phyloP scores from a whole-genome alignment of 2,888 invertebrate species.

The Amphipoea oculea region DNA sequence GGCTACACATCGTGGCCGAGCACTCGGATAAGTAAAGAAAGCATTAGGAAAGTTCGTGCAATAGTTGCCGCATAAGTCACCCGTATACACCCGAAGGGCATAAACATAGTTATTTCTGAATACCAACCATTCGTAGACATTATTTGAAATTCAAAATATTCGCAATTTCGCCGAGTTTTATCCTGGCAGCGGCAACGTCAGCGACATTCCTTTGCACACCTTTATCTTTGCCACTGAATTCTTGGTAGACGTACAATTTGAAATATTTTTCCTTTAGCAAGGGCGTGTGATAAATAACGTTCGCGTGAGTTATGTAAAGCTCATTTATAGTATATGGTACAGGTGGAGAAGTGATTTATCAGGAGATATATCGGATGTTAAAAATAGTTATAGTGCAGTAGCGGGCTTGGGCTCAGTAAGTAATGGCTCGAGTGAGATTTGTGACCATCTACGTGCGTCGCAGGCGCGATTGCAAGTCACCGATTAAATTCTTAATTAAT shows the following conservation, averaged over 20 bases:
- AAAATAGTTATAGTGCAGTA: conserved; percentile 56
- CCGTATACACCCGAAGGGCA: conserved; percentile 49
- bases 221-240: conserved; percentile 67
- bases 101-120: conserved; percentile 66
- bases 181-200: conserved; percentile 58
- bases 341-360: conserved; percentile 55
- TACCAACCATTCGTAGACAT: conserved; percentile 65
- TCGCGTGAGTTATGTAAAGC: conserved; percentile 52
- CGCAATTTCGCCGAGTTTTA: conserved; percentile 69
- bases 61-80: conserved; percentile 61
- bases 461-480: not conserved
- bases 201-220: conserved; percentile 66
- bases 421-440: conserved; percentile 47
- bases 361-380: conserved; percentile 52
- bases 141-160: conserved; percentile 70
- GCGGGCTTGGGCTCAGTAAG: conserved; percentile 32
- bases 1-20: conserved; percentile 54
- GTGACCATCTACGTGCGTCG: conserved; percentile 23
- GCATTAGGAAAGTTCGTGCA: conserved; percentile 56
- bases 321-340: conserved; percentile 49
- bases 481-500: conserved; percentile 38
- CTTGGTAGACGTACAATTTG: conserved; percentile 63
- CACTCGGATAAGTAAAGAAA: conserved; percentile 59
- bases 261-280: conserved; percentile 64
- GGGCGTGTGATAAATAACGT: conserved; percentile 60